Base-by-base conservation (phyloP, 2,113 vertebrate genomes). In the Nanorana parkeri region DNA sequence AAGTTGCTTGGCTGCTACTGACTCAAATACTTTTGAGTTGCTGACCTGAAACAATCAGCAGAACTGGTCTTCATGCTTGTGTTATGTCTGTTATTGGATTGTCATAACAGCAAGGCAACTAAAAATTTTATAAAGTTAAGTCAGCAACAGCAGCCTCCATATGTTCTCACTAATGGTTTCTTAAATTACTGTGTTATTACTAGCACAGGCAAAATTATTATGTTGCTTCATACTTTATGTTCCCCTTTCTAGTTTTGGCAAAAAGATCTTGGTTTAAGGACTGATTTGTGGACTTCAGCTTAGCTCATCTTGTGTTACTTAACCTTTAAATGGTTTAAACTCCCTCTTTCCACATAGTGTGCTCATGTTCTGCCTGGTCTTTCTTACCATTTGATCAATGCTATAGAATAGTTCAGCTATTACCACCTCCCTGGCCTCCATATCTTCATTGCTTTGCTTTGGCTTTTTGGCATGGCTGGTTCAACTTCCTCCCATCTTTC, bases 401-500 rank as follows among this genome's bases (percentile, higher is more conserved):
- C 3, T 66, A 55, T 47, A 51, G 19, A 23, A 23, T 81, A 55
- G 60, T 16, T 28, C 20, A 64, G 28, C 58, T 80, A 7, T 69
- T 79, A 56, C 28, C 52, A 21, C 21, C 28, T 54, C 74, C 15
- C 23, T 19, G 23, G 60, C 47, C 16, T 64, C 68, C 58, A 72
- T 72, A 52, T 63, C 10, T 61, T n/a, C 68, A 65, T 72, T 15
- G 41, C 69, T 72, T 72, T 15, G 41, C 69, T 72, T 26, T 74
- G 68, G 69, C 69, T 81, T 28, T 81, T 81, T 81, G 79, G 79
- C 79, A 81, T 81, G 79, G 79, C 79, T 81, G 79, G 69, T 81
- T 26, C 58, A 56, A 60, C 21, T n/a, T 41, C 26, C 17, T 66
- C 10, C 41, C 72, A 75, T 36, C 26, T 66, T 78, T 6, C 5